Evolutionary conservation across 2,888 invertebrate species (phyloP).

Genomic region (Melanchra persicariae): DNA sequence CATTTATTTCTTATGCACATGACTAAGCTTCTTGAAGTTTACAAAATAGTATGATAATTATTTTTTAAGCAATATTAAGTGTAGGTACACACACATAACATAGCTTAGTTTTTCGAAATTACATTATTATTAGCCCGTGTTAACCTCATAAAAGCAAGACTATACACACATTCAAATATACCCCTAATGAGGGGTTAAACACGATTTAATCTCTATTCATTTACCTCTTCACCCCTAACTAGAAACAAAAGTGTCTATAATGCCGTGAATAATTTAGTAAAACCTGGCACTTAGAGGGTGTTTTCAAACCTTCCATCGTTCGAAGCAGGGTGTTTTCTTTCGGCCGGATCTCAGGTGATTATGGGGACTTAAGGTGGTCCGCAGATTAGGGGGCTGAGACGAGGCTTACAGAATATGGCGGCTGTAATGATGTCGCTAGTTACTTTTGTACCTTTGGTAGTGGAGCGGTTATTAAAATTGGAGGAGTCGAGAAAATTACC

Average conservation of each 20-base stretch:
- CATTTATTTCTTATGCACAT: too few species aligned
- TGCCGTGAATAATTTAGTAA: slow-evolving; percentile 79
- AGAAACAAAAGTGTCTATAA: slow-evolving; percentile 63
- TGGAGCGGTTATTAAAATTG: background rate
- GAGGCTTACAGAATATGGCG: slow-evolving; percentile 19
- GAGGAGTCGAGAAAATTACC: background rate
- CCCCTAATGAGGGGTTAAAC: slow-evolving; percentile 21
- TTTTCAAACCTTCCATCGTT: slow-evolving; percentile 36
- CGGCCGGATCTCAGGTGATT: slow-evolving; percentile 79
- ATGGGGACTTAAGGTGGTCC: slow-evolving; percentile 80
- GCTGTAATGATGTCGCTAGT: slow-evolving; percentile 30
- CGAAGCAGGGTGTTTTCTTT: slow-evolving; percentile 79
- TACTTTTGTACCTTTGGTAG: background rate
- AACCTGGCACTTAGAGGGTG: slow-evolving; percentile 73
- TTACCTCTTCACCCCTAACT: slow-evolving; percentile 33
- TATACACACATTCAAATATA: slow-evolving; percentile 15
- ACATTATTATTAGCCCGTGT: too few species aligned
- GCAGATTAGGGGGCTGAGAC: slow-evolving; percentile 72
- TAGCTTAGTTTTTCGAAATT: too few species aligned
- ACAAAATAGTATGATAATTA: too few species aligned
- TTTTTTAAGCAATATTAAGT: too few species aligned
- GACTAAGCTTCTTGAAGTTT: too few species aligned
- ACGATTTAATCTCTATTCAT: slow-evolving; percentile 45
- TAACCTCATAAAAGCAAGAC: background rate
- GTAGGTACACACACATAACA: too few species aligned